These are phyloP conservation scores for Lottia gigantea DNA, from an alignment of 2,888 invertebrate genomes.

Conservation along the genomic window DNA sequence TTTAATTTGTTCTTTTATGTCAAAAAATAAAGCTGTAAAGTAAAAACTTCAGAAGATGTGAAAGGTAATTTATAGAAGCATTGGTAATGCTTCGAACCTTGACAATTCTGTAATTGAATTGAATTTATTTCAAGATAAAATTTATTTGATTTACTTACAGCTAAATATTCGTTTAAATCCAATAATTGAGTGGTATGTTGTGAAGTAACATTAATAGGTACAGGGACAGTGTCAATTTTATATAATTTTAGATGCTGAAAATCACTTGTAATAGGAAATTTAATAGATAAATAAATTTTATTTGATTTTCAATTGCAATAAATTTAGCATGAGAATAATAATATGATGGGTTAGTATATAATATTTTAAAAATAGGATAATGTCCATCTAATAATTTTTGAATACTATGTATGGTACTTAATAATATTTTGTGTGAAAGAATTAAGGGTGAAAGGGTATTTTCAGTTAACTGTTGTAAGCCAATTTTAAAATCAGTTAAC, in stretches of 20 bases:
- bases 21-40: not conserved
- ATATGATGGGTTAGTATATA: not conserved
- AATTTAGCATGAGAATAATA: conserved; percentile 16
- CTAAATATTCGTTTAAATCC: not conserved
- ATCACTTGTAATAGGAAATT: conserved; percentile 8
- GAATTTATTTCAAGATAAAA: not conserved
- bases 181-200: not conserved
- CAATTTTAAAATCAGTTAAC: conserved; percentile 1
- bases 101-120: not conserved
- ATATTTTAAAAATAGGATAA: conserved; percentile 13
- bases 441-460: conserved; percentile 13
- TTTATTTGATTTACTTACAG: not conserved
- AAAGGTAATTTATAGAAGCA: not conserved
- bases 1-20: not conserved
- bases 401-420: not conserved
- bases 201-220: conserved; percentile 4
- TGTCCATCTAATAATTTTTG: conserved; percentile 5
- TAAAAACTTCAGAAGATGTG: not conserved
- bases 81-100: not conserved
- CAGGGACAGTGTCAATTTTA: conserved; percentile 14
- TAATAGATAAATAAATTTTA: conserved; percentile 12
- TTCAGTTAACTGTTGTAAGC: conserved; percentile 3
- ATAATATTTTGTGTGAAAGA: not conserved
- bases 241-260: conserved; percentile 11
- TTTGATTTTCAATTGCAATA: conserved; percentile 8